Conservation (phyloP, 2,113 vertebrate species). For the Paramisgurnus dabryanus region DNA sequence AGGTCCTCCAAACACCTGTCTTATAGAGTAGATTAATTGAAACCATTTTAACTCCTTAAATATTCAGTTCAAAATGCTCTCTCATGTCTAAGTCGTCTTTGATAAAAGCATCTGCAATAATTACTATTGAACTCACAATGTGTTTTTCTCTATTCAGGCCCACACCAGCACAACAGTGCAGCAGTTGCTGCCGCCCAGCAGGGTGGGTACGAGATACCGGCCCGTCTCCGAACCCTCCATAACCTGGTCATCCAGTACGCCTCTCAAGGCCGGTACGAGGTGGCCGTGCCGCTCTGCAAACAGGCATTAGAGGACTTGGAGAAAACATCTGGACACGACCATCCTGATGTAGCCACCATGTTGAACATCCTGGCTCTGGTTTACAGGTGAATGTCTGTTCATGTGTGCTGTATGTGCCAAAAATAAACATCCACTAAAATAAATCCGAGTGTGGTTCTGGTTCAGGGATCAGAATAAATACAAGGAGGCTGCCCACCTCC, state of each 20-base stretch:
- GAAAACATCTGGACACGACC: constrained; percentile 84
- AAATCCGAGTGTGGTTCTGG: not conserved
- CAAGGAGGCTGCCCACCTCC: constrained; percentile 84
- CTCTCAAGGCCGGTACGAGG: constrained; percentile 87
- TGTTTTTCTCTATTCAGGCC: constrained; percentile 61
- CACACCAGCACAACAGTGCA: constrained; percentile 73
- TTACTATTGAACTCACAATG: too few relatives aligned
- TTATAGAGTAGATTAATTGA: too few relatives aligned
- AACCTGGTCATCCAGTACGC: constrained; percentile 89
- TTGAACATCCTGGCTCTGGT: constrained; percentile 87
- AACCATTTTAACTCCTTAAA: too few relatives aligned
- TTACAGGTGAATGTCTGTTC: constrained; percentile 71
- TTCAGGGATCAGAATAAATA: constrained; percentile 89
- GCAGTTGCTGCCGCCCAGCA: constrained; percentile 79
- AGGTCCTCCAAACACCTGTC: too few relatives aligned
- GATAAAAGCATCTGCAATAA: too few relatives aligned
- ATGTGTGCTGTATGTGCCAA: too few relatives aligned
- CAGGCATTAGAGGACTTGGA: constrained; percentile 86
- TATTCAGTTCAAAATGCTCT: too few relatives aligned
- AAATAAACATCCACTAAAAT: not conserved
- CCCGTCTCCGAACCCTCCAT: constrained; percentile 80
- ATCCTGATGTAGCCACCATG: constrained; percentile 89
- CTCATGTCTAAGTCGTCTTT: too few relatives aligned
- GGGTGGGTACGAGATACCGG: constrained; percentile 84
- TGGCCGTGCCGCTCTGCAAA: constrained; percentile 86